Percentiles rank a stretch among this genome's conserved stretches.
Conservation (phyloP, 2,113 vertebrate species). For the Pantherophis guttatus region DNA sequence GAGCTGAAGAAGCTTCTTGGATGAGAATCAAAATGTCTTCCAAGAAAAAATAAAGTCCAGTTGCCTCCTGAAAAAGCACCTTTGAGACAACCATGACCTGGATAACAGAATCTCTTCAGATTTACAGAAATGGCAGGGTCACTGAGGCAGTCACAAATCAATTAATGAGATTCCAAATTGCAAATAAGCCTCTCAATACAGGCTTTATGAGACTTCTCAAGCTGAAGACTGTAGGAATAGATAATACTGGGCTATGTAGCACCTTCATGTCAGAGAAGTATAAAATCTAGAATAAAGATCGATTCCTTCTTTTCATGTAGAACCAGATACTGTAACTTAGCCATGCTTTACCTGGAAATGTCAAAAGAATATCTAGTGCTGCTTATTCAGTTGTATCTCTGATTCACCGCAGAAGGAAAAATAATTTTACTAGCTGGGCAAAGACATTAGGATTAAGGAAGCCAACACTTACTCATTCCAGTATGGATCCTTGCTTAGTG, state of each 20-base stretch:
- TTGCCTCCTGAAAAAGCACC: too few species aligned
- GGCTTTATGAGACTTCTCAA: background rate
- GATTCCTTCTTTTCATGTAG: background rate
- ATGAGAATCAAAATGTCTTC: too few species aligned
- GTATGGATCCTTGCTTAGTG: constrained; percentile 74
- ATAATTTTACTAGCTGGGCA: background rate
- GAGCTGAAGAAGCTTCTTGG: too few species aligned
- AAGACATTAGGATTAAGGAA: background rate
- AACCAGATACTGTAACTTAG: background rate
- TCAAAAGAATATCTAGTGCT: background rate
- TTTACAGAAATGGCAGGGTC: background rate
- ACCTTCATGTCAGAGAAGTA: background rate
- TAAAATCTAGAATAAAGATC: background rate
- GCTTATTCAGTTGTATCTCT: background rate
- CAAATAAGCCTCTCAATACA: background rate
- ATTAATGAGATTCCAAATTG: background rate
- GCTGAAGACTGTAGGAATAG: background rate
- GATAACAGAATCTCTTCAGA: background rate
- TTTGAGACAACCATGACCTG: too few species aligned
- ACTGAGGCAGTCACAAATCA: background rate
- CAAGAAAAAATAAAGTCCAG: too few species aligned
- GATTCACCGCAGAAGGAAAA: background rate
- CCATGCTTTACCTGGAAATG: background rate
- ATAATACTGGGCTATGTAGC: background rate
- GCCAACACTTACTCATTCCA: constrained; percentile 77